Evolutionary conservation across 2,797 vertebrate species (phyloP), one percentile per base, ranked within the genome.

Genomic region (Zenarchopterus dispar): DNA sequence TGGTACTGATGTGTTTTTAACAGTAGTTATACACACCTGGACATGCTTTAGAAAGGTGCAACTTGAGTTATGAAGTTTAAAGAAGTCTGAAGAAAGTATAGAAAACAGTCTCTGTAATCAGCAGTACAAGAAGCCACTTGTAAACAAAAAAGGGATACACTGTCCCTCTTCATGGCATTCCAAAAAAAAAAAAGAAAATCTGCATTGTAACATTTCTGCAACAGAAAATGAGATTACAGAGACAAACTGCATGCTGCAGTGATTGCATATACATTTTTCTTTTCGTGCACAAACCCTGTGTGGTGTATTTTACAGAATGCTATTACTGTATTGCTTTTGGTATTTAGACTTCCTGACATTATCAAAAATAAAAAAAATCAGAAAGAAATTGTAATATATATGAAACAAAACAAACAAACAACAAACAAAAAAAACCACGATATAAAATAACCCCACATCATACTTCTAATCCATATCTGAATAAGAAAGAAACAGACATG

Each of bases 101-200:
- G 60, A 70, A 84, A 83, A 82, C 53, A 51, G 63, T 73, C 75
- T 73, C 56, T 69, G 67, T 67, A 67, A 71, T 61, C 66, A 74
- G 62, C 73, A 73, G 69, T 70, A 56, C 26, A 8, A 66, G 56
- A 15, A 17, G 67, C 70, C 67, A 63, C 62, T 78, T 82, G 67
- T 79, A 82, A 85, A 81, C 78, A 81, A 28, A 8, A 13, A 48
- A 56, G 49, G 49, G 60, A 52, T 18, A 28, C 68, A 33, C 17
- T 22, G 19, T 62, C 28, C 36, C 36, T 39, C 36, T 62, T 65
- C n/a, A 47, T 22, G 13, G n/a, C 10, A 36, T 23, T 62, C 58
- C 7, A 45, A 31, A 33, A 39, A 62, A 53, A 56, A 70, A 31
- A 33, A 39, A 62, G 50, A 56, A 70, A 1, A 8, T 41, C 1